Conservation (phyloP, 2,113 vertebrate genomes). For the Pluvianellus socialis region DNA sequence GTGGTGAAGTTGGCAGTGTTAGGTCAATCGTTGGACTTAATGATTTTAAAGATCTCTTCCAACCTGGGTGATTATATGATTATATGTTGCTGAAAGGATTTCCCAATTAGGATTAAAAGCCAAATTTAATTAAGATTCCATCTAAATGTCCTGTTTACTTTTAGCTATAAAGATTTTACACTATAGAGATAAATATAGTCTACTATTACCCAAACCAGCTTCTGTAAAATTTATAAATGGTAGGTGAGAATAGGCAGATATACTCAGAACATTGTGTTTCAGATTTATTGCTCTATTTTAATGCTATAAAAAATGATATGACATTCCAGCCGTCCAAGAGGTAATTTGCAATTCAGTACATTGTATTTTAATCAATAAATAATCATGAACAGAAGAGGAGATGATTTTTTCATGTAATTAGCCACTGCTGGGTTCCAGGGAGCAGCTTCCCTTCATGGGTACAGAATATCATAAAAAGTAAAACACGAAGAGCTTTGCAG, state of each 20-base stretch:
- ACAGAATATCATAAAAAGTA: neutral
- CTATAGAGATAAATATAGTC: neutral
- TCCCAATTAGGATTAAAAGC: neutral
- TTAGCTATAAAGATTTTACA: neutral
- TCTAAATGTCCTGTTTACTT: neutral
- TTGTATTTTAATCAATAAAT: slow-evolving; percentile 20
- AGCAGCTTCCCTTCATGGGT: neutral
- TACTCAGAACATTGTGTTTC: neutral
- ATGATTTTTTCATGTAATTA: neutral
- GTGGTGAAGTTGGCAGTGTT: neutral
- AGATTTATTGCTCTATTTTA: neutral
- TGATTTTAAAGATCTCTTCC: neutral
- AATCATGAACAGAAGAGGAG: neutral
- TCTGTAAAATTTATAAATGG: neutral
- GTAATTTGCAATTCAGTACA: neutral
- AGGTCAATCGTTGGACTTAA: neutral
- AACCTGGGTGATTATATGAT: neutral
- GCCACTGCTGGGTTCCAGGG: neutral
- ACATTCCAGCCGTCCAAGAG: neutral
- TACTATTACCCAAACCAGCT: neutral
- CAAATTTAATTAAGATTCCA: slow-evolving; percentile 3
- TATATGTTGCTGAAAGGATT: neutral
- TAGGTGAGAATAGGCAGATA: neutral
- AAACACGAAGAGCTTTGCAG: neutral
- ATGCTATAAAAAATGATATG: neutral